Conservation (phyloP, 2,113 vertebrate species). For the Ammodytes marinus region DNA sequence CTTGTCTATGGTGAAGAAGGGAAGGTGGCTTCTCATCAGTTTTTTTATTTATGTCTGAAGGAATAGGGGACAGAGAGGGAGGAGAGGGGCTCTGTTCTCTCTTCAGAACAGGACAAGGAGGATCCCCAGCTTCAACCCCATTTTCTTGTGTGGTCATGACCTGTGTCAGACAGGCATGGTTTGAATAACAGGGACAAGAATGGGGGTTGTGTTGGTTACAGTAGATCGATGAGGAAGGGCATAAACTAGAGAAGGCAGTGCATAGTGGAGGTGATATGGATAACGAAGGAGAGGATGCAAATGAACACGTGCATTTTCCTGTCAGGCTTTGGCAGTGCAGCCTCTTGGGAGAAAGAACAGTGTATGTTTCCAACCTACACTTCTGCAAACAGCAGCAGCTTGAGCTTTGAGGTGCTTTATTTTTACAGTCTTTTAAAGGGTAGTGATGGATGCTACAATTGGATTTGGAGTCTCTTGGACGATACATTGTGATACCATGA, state of each 20-base stretch:
- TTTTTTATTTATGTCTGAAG: slow-evolving; percentile 84
- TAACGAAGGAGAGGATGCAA: slow-evolving; percentile 39
- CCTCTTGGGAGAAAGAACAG: slow-evolving; percentile 87
- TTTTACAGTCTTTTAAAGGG: slow-evolving; percentile 81
- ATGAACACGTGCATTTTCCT: slow-evolving; percentile 74
- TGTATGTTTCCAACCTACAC: slow-evolving; percentile 79
- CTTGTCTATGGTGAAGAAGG: slow-evolving; percentile 86
- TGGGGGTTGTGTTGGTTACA: slow-evolving; percentile 81
- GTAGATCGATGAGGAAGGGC: slow-evolving; percentile 75
- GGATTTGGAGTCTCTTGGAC: slow-evolving; percentile 48
- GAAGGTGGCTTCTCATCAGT: slow-evolving; percentile 87
- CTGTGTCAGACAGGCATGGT: slow-evolving; percentile 66
- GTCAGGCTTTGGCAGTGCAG: slow-evolving; percentile 86
- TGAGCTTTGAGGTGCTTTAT: slow-evolving; percentile 41
- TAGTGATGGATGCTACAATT: slow-evolving; percentile 42
- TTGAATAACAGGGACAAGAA: slow-evolving; percentile 69
- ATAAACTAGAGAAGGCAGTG: slow-evolving; percentile 43
- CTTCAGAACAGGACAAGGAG: slow-evolving; percentile 66
- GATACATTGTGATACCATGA: slow-evolving; percentile 32
- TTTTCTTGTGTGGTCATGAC: slow-evolving; percentile 59
- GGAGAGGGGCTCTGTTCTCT: slow-evolving; percentile 89
- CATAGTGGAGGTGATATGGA: slow-evolving; percentile 40
- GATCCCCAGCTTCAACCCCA: slow-evolving; percentile 60
- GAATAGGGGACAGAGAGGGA: slow-evolving; percentile 91
- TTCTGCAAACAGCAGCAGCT: slow-evolving; percentile 85